phyloP scores from a whole-genome alignment of 92 coral and sea anemone species.

The Heteractis magnifica region DNA sequence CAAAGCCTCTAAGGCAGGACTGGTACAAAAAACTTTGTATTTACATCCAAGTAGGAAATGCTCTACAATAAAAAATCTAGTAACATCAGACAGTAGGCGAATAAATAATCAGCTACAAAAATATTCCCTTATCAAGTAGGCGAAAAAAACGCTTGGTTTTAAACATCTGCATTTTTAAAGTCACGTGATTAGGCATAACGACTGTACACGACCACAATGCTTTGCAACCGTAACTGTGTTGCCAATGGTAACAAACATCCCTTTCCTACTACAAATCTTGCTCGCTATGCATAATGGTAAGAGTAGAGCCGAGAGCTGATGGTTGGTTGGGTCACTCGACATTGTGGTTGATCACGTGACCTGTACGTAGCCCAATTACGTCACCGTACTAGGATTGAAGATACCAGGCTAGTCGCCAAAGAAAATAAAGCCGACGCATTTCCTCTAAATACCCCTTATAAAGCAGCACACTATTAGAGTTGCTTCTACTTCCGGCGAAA shows the following conservation, averaged over 20 bases:
- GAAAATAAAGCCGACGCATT: background rate
- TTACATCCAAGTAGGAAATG: slow-evolving; percentile 71
- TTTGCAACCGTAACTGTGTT: no score
- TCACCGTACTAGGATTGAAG: background rate
- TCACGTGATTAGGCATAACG: background rate
- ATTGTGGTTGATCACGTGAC: background rate
- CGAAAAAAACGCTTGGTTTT: background rate
- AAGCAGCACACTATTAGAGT: background rate
- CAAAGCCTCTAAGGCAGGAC: slow-evolving; percentile 54
- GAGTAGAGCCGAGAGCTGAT: no score
- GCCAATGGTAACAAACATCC: no score
- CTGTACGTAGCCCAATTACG: background rate
- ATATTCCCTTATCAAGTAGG: slow-evolving; percentile 43
- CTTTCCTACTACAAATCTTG: no score
- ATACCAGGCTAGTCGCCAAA: background rate
- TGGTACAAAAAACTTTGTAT: slow-evolving; percentile 72
- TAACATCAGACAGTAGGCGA: slow-evolving; percentile 28
- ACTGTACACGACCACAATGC: no score
- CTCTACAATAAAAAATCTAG: slow-evolving; percentile 56
- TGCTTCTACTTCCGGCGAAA: background rate
- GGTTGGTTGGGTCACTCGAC: no score
- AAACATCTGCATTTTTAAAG: background rate
- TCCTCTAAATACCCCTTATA: background rate
- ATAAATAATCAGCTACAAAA: slow-evolving; percentile 83
- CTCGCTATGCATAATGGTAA: no score